Conservation (phyloP, 2,888 invertebrate genomes). For the Andrena flavipes region DNA sequence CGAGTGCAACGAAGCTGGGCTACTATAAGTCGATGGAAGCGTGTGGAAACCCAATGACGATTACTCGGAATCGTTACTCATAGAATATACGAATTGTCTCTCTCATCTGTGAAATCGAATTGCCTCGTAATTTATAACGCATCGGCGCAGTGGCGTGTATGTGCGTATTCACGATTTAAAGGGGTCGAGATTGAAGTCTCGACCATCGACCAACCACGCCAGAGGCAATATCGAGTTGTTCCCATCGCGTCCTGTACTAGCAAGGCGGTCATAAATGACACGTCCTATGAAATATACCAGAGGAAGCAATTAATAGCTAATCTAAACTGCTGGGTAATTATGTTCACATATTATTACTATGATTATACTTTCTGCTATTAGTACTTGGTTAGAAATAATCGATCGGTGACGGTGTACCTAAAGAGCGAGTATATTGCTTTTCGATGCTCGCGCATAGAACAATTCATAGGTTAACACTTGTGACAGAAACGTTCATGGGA, state of each 20-base stretch:
- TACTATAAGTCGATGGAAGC: background rate
- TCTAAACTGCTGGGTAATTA: slow-evolving; percentile 65
- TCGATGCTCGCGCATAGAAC: background rate
- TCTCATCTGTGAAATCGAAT: slow-evolving; percentile 27
- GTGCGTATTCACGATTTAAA: slow-evolving; percentile 20
- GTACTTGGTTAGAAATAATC: slow-evolving; percentile 51
- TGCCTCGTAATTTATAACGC: slow-evolving; percentile 20
- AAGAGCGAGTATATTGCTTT: slow-evolving; percentile 11
- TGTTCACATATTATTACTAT: slow-evolving; percentile 62
- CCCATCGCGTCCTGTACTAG: slow-evolving; percentile 39
- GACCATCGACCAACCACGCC: slow-evolving; percentile 41
- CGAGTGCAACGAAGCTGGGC: background rate
- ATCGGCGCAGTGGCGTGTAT: background rate
- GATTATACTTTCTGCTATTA: slow-evolving; percentile 40
- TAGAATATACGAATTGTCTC: slow-evolving; percentile 31
- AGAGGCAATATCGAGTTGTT: slow-evolving; percentile 67
- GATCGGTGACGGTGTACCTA: slow-evolving; percentile 30
- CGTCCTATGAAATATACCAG: slow-evolving; percentile 69
- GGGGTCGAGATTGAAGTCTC: slow-evolving; percentile 34
- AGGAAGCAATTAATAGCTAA: slow-evolving; percentile 75
- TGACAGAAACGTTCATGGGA: background rate
- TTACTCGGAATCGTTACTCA: background rate
- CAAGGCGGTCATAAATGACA: slow-evolving; percentile 73
- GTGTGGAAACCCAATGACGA: background rate
- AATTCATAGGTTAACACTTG: background rate